A percentile compares a stretch with the other conserved stretches of the same genome.
Evolutionary conservation across 1,140 invertebrate genomes (phyloP).

Genomic region (Battus philenor): DNA sequence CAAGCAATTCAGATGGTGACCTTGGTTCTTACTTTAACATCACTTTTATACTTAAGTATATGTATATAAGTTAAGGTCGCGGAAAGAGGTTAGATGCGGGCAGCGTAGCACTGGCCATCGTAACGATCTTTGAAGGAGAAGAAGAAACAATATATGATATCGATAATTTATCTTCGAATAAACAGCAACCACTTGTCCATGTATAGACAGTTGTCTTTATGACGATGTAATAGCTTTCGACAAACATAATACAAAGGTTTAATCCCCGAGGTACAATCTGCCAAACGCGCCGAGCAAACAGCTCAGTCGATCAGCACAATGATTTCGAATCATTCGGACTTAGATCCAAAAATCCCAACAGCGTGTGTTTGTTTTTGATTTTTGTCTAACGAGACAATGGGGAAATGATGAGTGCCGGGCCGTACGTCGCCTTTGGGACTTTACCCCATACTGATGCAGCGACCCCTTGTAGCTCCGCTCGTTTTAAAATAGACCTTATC

Average conservation of each 20-base stretch:
- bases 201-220: constrained; percentile 17
- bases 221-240: constrained; percentile 27
- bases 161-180: not conserved
- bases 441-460: constrained; percentile 56
- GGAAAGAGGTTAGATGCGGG: no score
- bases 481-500: constrained; percentile 39
- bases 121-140: no score
- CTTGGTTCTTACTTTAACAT: no score
- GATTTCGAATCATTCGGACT: constrained; percentile 61
- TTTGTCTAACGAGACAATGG: constrained; percentile 75
- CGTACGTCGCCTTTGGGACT: constrained; percentile 65
- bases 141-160: not conserved
- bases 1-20: no score
- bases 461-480: constrained; percentile 31
- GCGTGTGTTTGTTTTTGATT: constrained; percentile 74
- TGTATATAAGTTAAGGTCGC: no score
- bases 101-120: no score
- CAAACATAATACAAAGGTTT: constrained; percentile 23
- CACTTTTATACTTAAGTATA: no score
- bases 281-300: constrained; percentile 39
- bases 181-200: constrained; percentile 8
- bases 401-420: constrained; percentile 70
- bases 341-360: constrained; percentile 64
- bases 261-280: constrained; percentile 56
- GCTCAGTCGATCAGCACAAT: constrained; percentile 47